Evolutionary conservation across 2,797 vertebrate genomes (phyloP), one percentile per base, ranked within the genome.

Genomic region (Parambassis ranga): DNA sequence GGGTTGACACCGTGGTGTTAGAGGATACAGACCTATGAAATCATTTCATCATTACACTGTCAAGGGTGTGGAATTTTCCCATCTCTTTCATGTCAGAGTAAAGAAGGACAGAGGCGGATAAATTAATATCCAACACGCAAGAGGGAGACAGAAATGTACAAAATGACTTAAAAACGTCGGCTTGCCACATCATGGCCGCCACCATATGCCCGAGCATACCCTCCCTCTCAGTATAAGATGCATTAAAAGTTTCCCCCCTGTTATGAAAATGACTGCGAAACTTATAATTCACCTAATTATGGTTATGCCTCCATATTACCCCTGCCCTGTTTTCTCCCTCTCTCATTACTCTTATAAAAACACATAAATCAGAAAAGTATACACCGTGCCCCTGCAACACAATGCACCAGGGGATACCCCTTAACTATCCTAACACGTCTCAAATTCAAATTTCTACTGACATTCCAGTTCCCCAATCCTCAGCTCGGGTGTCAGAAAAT

Each of bases 401-500:
- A 84, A 83, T 69, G 68, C 75, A 69, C 80, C 38, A 70, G 85
- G 82, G 84, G 80, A 85, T 78, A 84, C 43, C 75, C 73, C 55
- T 81, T 82, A 83, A 83, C 68, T 76, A 82, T 89, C 70, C 70
- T 52, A 52, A 86, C 70, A 78, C 20, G 38, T 79, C 72, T 85
- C 60, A 41, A 75, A 81, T 85, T 85, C 49, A 84, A 86, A 89
- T 88, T 83, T 86, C 77, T 69, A 26, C 85, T 82, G 83, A 85
- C 81, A 84, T 82, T 86, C 84, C 84, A 59, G 77, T 53, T 72
- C 76, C 79, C 83, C 80, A 51, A 73, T 77, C 76, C 75, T 57
- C 77, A 62, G 85, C 82, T 90, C 82, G 39, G 83, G 83, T 90
- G 87, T 87, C 90, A 85, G 82, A 87, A 90, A 90, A 91, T 86